Evolutionary conservation across 2,113 vertebrate species (phyloP).

Genomic region (Hemiprocne comata): DNA sequence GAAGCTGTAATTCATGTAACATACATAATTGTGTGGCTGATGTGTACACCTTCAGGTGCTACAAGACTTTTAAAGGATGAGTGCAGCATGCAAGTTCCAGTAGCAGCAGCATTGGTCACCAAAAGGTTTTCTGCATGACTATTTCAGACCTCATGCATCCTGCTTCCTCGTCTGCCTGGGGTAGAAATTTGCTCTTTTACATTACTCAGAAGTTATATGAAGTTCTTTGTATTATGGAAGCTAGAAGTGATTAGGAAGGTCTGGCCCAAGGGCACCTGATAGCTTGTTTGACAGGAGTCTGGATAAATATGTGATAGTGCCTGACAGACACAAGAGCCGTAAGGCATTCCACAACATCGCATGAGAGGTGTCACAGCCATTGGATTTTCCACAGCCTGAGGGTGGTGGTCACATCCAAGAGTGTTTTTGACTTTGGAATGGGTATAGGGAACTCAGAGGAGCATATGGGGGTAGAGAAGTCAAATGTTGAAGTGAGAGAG

Average conservation of each 20-base stretch:
- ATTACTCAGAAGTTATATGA: neutral
- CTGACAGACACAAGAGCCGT: neutral
- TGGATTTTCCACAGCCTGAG: neutral
- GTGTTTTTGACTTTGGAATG: neutral
- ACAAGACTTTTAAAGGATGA: neutral
- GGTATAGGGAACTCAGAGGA: neutral
- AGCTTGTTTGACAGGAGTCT: neutral
- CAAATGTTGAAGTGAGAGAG: neutral
- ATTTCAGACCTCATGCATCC: neutral
- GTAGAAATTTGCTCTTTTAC: neutral
- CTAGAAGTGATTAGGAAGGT: neutral
- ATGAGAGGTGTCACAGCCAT: neutral
- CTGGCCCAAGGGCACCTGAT: neutral
- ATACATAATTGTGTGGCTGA: neutral
- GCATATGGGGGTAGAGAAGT: neutral
- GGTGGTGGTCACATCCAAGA: neutral
- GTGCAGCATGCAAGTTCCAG: neutral
- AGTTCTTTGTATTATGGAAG: neutral
- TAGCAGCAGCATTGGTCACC: neutral
- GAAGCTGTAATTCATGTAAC: neutral
- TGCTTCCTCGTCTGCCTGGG: neutral
- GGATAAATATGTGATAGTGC: neutral
- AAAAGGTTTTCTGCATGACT: neutral
- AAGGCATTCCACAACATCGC: neutral
- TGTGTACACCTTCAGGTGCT: neutral